Evolutionary conservation across 2,888 invertebrate genomes (phyloP), one percentile per base, ranked within the genome.

Genomic region (Cyclophora albipunctata): DNA sequence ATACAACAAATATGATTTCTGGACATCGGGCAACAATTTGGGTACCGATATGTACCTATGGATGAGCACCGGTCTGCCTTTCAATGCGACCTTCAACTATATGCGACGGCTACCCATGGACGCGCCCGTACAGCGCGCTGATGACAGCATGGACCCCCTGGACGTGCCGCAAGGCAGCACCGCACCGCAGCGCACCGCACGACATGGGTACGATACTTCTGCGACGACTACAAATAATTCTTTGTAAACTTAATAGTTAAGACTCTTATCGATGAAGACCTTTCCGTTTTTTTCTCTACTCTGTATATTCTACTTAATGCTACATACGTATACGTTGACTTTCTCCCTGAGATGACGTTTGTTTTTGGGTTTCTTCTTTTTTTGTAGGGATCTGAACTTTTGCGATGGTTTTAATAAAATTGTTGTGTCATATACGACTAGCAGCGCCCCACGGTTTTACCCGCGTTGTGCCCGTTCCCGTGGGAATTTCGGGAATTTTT

Each of bases 61-160:
- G 96, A 95, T 96, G 95, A 95, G 95, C 75, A 95, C 95, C 40
- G 96, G 96, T 7, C 82, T 95, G 54, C 95, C 95, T 40, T 95
- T 96, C 85, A 96, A 96, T 79, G 93, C 94, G 34, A 95, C 95
- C n/a, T 96, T 96, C 80, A 94, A 94, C 81, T 94, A 94, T 78
- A 94, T 95, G 92, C 69, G 87, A 58, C 73, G 88, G 40, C 90
- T 93, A 69, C 75, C 82, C 46, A 79, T 91, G 52, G 90, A 89
- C 56, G 84, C 90, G 52, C 87, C 91, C 33, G 88, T 87, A 71
- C 90, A 90, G 55, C 87, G 84, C 55, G 72, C 88, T 33, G 91
- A 89, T 58, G 88, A 90, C 71, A 90, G 90, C 65, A 82, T 91
- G 60, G 92, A 92, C 76, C 91, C 91, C 33, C 85, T 92, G 3